Conservation (phyloP, 2,113 vertebrate species). For the Ctenodactylus gundi region DNA sequence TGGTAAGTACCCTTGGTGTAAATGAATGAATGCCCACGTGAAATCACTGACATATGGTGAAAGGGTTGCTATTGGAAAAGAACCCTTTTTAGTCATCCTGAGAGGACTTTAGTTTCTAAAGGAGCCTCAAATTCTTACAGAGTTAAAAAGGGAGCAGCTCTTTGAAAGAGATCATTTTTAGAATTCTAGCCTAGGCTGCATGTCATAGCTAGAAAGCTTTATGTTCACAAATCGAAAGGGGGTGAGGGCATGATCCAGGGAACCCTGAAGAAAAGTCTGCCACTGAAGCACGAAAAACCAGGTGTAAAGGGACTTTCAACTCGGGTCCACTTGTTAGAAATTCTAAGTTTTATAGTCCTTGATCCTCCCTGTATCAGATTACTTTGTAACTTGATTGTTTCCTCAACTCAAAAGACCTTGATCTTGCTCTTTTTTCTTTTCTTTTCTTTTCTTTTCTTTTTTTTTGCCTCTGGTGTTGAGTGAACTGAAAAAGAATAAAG, state of each 20-base stretch:
- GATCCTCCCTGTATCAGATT: conserved; percentile 37
- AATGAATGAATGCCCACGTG: background rate
- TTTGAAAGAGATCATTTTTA: conserved; percentile 70
- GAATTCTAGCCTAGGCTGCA: conserved; percentile 35
- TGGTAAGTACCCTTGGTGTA: background rate
- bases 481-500: conserved; percentile 65
- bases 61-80: conserved; percentile 39
- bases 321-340: conserved; percentile 44
- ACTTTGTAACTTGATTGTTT: conserved; percentile 66
- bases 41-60: background rate
- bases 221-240: conserved; percentile 57
- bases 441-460: no score
- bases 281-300: conserved; percentile 55
- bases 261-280: conserved; percentile 54
- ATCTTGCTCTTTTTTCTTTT: conserved; percentile 55
- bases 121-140: conserved; percentile 44
- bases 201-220: conserved; percentile 62
- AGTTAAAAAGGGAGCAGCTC: conserved; percentile 54
- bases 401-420: conserved; percentile 48
- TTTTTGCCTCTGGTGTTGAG: conserved; percentile 53
- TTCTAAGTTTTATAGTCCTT: conserved; percentile 61
- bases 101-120: conserved; percentile 60
- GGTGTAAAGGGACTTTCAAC: conserved; percentile 38
- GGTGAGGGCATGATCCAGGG: conserved; percentile 40
- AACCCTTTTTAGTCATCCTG: conserved; percentile 10